phyloP scores from a whole-genome alignment of 1,140 invertebrate species.

The Pogonognathellus flavescens region DNA sequence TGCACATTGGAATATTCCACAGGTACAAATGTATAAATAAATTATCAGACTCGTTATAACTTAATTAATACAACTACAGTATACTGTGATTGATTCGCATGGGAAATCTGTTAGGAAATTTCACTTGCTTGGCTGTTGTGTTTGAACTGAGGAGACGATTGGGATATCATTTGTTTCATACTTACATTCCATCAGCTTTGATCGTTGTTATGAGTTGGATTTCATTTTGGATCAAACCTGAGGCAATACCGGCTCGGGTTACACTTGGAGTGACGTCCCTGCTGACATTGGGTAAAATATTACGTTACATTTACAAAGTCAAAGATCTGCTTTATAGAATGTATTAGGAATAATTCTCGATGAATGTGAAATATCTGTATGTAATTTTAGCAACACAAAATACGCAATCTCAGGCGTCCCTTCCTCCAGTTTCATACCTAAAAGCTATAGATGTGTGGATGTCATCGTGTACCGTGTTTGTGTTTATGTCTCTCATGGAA shows the following conservation, averaged over 20 bases:
- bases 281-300: conserved; percentile 63
- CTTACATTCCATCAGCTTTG: conserved; percentile 87
- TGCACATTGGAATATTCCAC: conserved; percentile 71
- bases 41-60: neutral
- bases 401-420: conserved; percentile 82
- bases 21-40: conserved; percentile 67
- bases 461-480: conserved; percentile 88
- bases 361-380: too few relatives aligned
- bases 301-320: too few relatives aligned
- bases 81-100: neutral
- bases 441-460: conserved; percentile 70
- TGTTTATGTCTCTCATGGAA: conserved; percentile 92
- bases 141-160: conserved; percentile 87
- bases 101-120: conserved; percentile 79
- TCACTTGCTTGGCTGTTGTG: conserved; percentile 88
- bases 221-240: conserved; percentile 69
- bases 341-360: too few relatives aligned
- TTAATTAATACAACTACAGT: neutral
- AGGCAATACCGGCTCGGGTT: conserved; percentile 68
- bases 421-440: conserved; percentile 79
- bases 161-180: conserved; percentile 90
- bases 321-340: too few relatives aligned
- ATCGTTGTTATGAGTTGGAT: conserved; percentile 79
- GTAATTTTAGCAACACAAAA: conserved; percentile 61
- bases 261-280: conserved; percentile 67